Evolutionary conservation across 2,797 vertebrate genomes (phyloP).

Genomic region (Rhinogobio ventralis): DNA sequence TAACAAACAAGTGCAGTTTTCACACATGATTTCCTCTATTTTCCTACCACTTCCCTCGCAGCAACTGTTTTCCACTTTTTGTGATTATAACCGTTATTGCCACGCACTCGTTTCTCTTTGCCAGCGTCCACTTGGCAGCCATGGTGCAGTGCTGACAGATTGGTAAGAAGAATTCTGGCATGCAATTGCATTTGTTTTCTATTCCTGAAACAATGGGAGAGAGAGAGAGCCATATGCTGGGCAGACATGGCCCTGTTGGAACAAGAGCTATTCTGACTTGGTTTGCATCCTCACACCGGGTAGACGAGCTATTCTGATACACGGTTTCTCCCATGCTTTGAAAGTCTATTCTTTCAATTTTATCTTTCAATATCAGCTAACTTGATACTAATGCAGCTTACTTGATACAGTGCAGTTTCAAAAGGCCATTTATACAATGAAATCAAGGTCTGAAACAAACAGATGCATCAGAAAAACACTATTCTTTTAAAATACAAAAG

Average conservation of each 20-base stretch:
- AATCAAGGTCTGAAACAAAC: neutral
- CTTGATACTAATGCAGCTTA: neutral
- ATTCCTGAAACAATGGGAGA: slow-evolving; percentile 56
- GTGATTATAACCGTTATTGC: slow-evolving; percentile 40
- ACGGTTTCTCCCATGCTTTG: neutral
- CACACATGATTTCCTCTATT: slow-evolving; percentile 1
- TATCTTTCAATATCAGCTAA: slow-evolving; percentile 14
- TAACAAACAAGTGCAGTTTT: slow-evolving; percentile 20
- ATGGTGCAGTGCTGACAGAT: slow-evolving; percentile 42
- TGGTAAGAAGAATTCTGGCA: slow-evolving; percentile 57
- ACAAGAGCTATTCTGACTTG: slow-evolving; percentile 11
- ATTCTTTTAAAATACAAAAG: slow-evolving; percentile 6
- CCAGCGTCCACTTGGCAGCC: slow-evolving; percentile 54
- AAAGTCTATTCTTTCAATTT: neutral
- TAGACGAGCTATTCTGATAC: slow-evolving; percentile 15
- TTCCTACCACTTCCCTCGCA: slow-evolving; percentile 9
- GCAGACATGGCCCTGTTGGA: slow-evolving; percentile 46
- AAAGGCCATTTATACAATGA: neutral
- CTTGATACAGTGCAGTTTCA: neutral
- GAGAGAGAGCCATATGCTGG: slow-evolving; percentile 59
- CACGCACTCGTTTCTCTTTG: slow-evolving; percentile 51
- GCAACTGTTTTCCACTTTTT: slow-evolving; percentile 46
- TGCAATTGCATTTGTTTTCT: slow-evolving; percentile 52
- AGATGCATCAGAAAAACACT: neutral
- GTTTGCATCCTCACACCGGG: slow-evolving; percentile 16